Conservation (phyloP, 2,888 invertebrate genomes). For the Ctenicera cuprea region DNA sequence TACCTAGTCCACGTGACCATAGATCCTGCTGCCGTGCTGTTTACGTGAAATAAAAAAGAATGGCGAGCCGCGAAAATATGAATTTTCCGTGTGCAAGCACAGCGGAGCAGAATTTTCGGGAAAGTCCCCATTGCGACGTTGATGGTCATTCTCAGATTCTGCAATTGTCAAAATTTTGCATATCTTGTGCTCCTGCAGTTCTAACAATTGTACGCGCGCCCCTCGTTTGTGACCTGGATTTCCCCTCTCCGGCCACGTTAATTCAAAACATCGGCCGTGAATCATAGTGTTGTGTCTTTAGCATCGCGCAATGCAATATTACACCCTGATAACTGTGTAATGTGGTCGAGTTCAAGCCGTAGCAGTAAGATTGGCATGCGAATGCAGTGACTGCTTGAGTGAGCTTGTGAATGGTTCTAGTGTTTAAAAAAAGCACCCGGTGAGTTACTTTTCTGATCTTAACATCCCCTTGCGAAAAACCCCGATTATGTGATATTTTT, state of each 20-base stretch:
- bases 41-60: conserved; percentile 23
- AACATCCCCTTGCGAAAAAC: background rate
- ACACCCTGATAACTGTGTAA: conserved; percentile 57
- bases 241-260: conserved; percentile 55
- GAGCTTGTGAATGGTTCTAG: conserved; percentile 42
- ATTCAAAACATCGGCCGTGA: conserved; percentile 55
- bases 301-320: conserved; percentile 55
- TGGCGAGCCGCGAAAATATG: conserved; percentile 37
- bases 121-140: background rate
- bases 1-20: conserved; percentile 44
- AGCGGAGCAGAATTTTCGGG: background rate
- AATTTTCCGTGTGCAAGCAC: background rate
- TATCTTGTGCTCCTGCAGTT: conserved; percentile 17
- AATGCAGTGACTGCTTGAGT: conserved; percentile 46
- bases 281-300: conserved; percentile 53
- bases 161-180: conserved; percentile 4
- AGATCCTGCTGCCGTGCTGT: conserved; percentile 4
- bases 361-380: conserved; percentile 38
- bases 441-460: conserved; percentile 11
- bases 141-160: background rate
- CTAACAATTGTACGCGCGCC: conserved; percentile 28
- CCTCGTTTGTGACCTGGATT: conserved; percentile 53
- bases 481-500: background rate
- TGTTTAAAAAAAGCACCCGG: conserved; percentile 36
- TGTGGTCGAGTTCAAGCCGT: conserved; percentile 51